Evolutionary conservation across 2,888 invertebrate genomes (phyloP).

Genomic region (Cotesia congregata): DNA sequence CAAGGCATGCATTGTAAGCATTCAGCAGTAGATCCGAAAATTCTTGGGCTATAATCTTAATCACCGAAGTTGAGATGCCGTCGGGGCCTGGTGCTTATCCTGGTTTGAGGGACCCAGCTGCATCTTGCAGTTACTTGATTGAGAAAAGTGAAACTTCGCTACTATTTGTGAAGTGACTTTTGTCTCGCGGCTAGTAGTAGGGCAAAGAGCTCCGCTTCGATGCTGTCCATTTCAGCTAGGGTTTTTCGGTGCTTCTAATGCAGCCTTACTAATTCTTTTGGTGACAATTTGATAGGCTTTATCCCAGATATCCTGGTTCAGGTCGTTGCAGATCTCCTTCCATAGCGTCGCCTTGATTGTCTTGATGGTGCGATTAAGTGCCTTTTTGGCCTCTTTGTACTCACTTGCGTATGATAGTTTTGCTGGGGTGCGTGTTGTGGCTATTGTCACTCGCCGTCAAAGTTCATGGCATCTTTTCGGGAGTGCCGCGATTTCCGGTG

Average conservation of each 20-base stretch:
- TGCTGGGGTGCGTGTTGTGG: slow-evolving; percentile 15
- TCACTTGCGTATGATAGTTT: no score
- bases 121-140: slow-evolving; percentile 28
- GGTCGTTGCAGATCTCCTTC: slow-evolving; percentile 50
- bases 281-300: slow-evolving; percentile 49
- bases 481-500: slow-evolving; percentile 47
- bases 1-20: slow-evolving; percentile 40
- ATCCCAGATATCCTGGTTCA: slow-evolving; percentile 50
- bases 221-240: slow-evolving; percentile 7
- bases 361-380: slow-evolving; percentile 36
- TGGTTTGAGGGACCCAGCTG: slow-evolving; percentile 32
- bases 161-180: neutral
- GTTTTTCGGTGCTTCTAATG: slow-evolving; percentile 33
- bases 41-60: slow-evolving; percentile 32
- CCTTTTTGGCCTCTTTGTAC: slow-evolving; percentile 36
- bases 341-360: slow-evolving; percentile 47
- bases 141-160: slow-evolving; percentile 19
- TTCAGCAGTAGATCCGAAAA: slow-evolving; percentile 34
- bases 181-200: no score
- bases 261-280: slow-evolving; percentile 36
- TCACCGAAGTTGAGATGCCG: slow-evolving; percentile 35
- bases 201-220: no score
- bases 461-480: slow-evolving; percentile 38
- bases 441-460: slow-evolving; percentile 12
- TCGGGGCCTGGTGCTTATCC: slow-evolving; percentile 41